Base-by-base conservation (phyloP, 2,888 invertebrate genomes). In the Oscheius sp. region DNA sequence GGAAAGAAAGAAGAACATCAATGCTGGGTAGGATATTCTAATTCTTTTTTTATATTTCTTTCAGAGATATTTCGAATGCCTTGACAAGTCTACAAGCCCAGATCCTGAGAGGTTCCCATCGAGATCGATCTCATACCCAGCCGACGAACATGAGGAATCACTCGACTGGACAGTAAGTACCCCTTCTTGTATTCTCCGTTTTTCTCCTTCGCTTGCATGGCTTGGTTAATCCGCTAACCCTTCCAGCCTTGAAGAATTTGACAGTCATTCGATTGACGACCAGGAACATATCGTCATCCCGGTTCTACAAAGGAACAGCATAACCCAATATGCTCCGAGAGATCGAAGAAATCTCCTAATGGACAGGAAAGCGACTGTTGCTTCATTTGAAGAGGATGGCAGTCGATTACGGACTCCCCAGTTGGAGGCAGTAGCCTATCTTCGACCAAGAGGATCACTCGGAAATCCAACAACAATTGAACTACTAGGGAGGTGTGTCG, bases 331-430 rank as follows among this genome's bases (percentile, higher is more conserved):
- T 44, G 59, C 61, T 14, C 50, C 67, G 24, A 20, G 61, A 30
- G 61, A 67, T 30, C 61, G 67, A 17, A 30, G 67, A n/a, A 49
- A 32, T 22, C 26, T 67, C 24, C 30, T 67, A 12, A 61, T 61
- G 33, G 59, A 59, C 4, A n/a, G 50, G 30, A 49, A 61, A 32
- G 61, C 41, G 5, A 30, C 57, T 14, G 36, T 67, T 6, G 67
- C 65, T n/a, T 67, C 67, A 4, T 67, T 67, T 33, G 67, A 67
- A 14, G 67, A 67, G 30, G 67, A 67, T 30, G 56, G 45, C 28
- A 65, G 38, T n/a, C 51, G 65, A 12, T 30, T 45, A 22, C 44
- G 45, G 24, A 45, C 38, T 9, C 59, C 59, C 1, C 59, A 59
- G 44, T 28, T 59, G 44, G 59, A 41, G 5, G 36, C 47, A 12